These are phyloP conservation scores for Thaumatotibia leucotreta DNA, from an alignment of 1,140 invertebrate species.

Conservation along the genomic window DNA sequence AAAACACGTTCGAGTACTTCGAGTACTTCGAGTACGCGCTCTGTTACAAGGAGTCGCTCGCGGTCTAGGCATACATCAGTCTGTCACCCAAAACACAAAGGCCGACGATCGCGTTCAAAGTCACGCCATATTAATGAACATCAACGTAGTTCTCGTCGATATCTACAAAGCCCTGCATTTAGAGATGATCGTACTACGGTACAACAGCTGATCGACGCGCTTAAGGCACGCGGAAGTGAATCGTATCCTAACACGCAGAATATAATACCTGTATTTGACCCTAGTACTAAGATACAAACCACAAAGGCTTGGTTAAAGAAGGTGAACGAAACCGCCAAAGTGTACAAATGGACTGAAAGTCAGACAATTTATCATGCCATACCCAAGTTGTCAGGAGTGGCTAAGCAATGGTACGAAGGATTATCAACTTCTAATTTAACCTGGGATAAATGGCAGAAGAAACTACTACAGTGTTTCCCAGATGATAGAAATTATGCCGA, in stretches of 20 bases:
- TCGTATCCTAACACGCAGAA: background rate
- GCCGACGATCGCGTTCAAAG: no score
- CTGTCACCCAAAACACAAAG: no score
- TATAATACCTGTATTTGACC: conserved; percentile 16
- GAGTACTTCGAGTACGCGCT: no score
- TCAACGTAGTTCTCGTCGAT: no score
- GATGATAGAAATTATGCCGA: conserved; percentile 15
- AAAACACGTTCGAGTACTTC: no score
- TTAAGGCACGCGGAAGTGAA: no score
- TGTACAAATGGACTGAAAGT: conserved; percentile 10
- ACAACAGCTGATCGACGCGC: no score
- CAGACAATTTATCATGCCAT: conserved; percentile 19
- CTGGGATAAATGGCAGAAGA: conserved; percentile 16
- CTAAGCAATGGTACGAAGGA: conserved; percentile 18
- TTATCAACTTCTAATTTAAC: conserved; percentile 8
- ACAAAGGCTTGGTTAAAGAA: conserved; percentile 16
- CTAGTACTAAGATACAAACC: background rate
- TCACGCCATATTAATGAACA: no score
- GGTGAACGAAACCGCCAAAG: conserved; percentile 16
- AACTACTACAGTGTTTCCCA: conserved; percentile 10
- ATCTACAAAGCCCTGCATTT: no score
- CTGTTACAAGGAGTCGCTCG: no score
- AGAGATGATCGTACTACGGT: no score
- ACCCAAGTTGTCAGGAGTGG: conserved; percentile 8
- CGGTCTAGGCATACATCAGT: no score